phyloP scores from a whole-genome alignment of 2,113 vertebrate genomes.

The Garra rufa region DNA sequence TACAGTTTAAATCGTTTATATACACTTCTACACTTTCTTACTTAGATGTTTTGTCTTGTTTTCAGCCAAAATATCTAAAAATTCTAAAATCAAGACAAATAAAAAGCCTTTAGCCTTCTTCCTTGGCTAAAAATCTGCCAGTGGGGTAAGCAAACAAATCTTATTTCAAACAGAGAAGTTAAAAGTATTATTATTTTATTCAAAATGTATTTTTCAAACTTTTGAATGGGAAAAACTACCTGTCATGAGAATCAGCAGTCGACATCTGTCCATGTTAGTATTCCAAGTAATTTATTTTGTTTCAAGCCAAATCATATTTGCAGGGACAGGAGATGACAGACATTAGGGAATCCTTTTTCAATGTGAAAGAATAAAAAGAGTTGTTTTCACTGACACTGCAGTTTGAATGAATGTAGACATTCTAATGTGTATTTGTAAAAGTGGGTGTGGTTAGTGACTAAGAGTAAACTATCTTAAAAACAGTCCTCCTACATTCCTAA shows the following conservation, averaged over 20 bases:
- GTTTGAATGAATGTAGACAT: neutral
- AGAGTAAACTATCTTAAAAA: neutral
- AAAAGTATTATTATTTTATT: too few relatives aligned
- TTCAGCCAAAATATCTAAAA: too few relatives aligned
- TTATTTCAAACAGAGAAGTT: too few relatives aligned
- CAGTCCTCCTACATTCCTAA: neutral
- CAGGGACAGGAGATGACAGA: neutral
- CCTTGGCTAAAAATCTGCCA: too few relatives aligned
- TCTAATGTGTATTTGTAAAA: neutral
- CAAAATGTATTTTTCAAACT: neutral
- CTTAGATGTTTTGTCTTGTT: too few relatives aligned
- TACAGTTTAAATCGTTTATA: neutral
- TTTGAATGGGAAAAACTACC: neutral
- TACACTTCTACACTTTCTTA: too few relatives aligned
- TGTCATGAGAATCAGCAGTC: constrained; percentile 18
- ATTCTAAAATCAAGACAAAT: too few relatives aligned
- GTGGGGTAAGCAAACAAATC: too few relatives aligned
- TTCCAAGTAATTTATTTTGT: neutral
- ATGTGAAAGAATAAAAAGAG: neutral
- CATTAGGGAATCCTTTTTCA: neutral
- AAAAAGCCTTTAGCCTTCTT: too few relatives aligned
- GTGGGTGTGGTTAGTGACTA: constrained; percentile 13
- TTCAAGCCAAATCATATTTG: neutral
- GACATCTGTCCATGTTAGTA: constrained; percentile 12
- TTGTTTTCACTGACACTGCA: neutral